Conservation (phyloP, 2,888 invertebrate species). For the Xanthorhoe spadicearia region DNA sequence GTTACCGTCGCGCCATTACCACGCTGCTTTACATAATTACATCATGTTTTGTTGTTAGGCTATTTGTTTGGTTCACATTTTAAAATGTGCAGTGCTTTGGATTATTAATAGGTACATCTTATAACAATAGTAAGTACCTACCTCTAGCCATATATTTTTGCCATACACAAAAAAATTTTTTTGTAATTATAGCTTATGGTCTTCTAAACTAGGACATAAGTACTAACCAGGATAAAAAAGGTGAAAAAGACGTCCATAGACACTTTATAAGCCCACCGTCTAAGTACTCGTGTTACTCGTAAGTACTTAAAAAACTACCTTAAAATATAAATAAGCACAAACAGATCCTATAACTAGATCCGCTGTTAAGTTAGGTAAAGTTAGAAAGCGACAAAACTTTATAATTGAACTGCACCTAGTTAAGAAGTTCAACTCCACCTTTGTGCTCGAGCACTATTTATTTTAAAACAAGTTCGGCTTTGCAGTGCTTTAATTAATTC, state of each 20-base stretch:
- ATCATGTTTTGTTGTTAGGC: slow-evolving; percentile 29
- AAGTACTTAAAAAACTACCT: background rate
- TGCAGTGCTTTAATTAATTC: slow-evolving; percentile 10
- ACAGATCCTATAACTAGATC: slow-evolving; percentile 8
- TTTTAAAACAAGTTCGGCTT: slow-evolving; percentile 24
- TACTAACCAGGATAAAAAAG: too few relatives aligned
- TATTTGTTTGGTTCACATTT: background rate
- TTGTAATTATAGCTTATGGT: too few relatives aligned
- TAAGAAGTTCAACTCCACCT: slow-evolving; percentile 42
- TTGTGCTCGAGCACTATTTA: slow-evolving; percentile 38
- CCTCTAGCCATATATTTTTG: too few relatives aligned
- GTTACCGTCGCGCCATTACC: slow-evolving; percentile 70
- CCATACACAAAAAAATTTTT: too few relatives aligned
- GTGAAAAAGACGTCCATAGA: too few relatives aligned
- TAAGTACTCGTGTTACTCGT: too few relatives aligned
- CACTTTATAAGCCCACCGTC: too few relatives aligned
- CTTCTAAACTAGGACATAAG: too few relatives aligned
- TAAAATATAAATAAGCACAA: background rate
- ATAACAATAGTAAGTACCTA: too few relatives aligned
- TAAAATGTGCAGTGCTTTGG: background rate
- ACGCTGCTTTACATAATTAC: slow-evolving; percentile 65
- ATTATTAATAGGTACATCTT: too few relatives aligned
- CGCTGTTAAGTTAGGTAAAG: slow-evolving; percentile 13
- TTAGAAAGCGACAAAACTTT: slow-evolving; percentile 45
- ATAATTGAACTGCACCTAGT: slow-evolving; percentile 50